phyloP scores from a whole-genome alignment of 2,113 vertebrate genomes.

The Bombycilla garrulus region DNA sequence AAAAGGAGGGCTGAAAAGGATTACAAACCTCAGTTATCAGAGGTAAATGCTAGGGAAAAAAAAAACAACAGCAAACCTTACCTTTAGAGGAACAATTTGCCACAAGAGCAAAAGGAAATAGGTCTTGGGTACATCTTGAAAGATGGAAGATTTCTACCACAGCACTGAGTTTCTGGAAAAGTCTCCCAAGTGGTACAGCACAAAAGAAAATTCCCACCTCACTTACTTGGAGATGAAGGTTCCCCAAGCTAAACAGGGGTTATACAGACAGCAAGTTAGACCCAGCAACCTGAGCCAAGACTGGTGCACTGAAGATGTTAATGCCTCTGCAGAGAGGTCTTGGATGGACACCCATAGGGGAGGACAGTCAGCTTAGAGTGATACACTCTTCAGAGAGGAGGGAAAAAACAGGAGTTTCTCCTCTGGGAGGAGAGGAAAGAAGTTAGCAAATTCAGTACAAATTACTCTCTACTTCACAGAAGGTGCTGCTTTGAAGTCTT shows the following conservation, averaged over 20 bases:
- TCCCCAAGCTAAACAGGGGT: not conserved
- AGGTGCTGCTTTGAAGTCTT: not conserved
- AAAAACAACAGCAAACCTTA: not conserved
- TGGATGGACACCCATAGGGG: not conserved
- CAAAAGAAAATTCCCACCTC: not conserved
- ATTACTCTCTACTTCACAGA: not conserved
- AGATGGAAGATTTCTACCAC: not conserved
- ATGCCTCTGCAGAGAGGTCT: not conserved
- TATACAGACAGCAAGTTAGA: not conserved
- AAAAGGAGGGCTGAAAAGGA: not conserved
- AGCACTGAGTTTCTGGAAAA: not conserved
- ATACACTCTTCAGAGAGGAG: not conserved
- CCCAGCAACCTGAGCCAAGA: not conserved
- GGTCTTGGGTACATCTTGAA: not conserved
- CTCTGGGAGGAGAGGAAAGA: not conserved
- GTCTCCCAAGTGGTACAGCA: not conserved
- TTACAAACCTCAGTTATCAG: not conserved
- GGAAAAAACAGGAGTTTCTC: not conserved
- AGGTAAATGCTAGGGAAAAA: not conserved
- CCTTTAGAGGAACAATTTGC: not conserved
- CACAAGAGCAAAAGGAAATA: not conserved
- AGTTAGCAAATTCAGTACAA: not conserved
- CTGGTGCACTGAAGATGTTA: not conserved
- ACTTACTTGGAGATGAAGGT: not conserved
- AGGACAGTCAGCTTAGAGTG: not conserved